phyloP scores from a whole-genome alignment of 1,140 invertebrate genomes.

The Watersipora subatra region DNA sequence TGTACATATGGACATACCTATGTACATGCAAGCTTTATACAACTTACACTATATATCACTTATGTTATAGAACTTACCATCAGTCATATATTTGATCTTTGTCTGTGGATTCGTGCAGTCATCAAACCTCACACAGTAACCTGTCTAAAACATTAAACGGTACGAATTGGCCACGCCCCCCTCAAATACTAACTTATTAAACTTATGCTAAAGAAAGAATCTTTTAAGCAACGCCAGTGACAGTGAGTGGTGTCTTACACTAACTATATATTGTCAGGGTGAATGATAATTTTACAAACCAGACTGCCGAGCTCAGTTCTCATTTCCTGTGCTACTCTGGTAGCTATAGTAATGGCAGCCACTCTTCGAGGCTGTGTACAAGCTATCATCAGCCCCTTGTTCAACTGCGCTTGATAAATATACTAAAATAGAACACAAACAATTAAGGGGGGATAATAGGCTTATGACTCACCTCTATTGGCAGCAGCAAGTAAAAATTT shows the following conservation, averaged over 20 bases:
- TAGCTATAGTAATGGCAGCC: constrained; percentile 77
- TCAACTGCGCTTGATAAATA: constrained; percentile 2
- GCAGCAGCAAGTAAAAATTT: background rate
- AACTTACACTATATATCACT: no score
- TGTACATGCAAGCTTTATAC: no score
- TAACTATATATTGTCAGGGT: no score
- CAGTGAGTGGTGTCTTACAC: no score
- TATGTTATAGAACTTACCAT: constrained; percentile 55
- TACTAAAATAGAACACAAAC: constrained; percentile 7
- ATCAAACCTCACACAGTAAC: constrained; percentile 86
- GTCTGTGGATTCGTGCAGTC: constrained; percentile 61
- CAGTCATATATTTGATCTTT: constrained; percentile 72
- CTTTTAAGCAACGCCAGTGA: no score
- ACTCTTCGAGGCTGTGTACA: constrained; percentile 63
- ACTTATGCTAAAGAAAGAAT: no score
- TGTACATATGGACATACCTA: no score
- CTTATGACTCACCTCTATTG: background rate
- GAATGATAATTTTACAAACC: constrained; percentile 40
- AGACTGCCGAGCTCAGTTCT: constrained; percentile 51
- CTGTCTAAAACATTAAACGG: constrained; percentile 50
- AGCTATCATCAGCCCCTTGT: background rate
- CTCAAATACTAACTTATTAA: no score
- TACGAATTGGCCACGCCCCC: no score
- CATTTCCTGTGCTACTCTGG: constrained; percentile 68
- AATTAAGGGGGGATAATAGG: background rate